Conservation (phyloP, 2,113 vertebrate genomes). For the Raja brachyura region DNA sequence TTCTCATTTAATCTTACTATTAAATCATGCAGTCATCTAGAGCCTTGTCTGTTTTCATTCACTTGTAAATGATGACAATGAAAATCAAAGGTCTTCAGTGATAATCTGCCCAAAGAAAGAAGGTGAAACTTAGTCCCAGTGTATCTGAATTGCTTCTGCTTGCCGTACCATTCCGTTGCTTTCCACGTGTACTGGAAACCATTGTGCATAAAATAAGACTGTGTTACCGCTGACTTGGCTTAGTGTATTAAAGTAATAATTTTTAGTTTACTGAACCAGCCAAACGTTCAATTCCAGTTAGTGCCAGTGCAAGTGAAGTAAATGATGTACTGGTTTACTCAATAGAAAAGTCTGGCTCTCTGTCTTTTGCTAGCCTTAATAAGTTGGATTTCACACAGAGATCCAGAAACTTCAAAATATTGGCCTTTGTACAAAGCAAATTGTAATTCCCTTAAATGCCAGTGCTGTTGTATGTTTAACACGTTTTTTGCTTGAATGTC, state of each 20-base stretch:
- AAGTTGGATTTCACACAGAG: conserved; percentile 7
- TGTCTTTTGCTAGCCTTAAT: not conserved
- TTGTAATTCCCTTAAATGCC: conserved; percentile 29
- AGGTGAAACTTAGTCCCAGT: not conserved
- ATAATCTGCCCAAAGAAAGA: not conserved
- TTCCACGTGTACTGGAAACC: not conserved
- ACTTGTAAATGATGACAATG: not conserved
- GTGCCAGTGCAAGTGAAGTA: not conserved
- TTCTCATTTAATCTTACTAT: too few relatives aligned
- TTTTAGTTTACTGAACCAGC: conserved; percentile 10
- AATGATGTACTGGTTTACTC: not conserved
- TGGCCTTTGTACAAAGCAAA: conserved; percentile 27
- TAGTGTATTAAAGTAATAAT: not conserved
- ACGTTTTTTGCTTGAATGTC: conserved; percentile 24
- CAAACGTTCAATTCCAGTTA: not conserved
- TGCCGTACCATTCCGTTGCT: not conserved
- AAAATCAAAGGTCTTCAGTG: not conserved
- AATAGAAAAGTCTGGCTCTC: not conserved
- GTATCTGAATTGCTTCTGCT: not conserved
- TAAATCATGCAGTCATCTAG: not conserved
- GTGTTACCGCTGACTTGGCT: not conserved
- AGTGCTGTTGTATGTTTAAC: conserved; percentile 32
- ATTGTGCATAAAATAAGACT: not conserved
- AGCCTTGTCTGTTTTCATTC: not conserved
- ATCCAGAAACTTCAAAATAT: conserved; percentile 16